These are phyloP conservation scores for Sycophaga agraensis DNA, from an alignment of 1,140 invertebrate genomes.

Conservation along the genomic window DNA sequence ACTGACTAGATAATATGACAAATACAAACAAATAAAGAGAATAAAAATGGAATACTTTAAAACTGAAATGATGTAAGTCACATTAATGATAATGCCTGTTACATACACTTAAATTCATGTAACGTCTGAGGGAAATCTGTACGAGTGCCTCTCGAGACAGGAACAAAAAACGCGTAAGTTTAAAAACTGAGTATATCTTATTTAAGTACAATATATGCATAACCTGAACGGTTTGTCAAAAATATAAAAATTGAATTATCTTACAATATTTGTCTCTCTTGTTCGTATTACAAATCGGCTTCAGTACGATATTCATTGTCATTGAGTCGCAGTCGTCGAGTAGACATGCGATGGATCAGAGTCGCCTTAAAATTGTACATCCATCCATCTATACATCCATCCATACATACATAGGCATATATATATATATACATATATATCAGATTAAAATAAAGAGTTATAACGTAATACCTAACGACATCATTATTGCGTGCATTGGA, in stretches of 20 bases:
- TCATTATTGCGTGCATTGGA: not conserved
- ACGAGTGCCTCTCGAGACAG: not conserved
- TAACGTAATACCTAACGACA: not conserved
- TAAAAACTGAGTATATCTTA: conserved; percentile 17
- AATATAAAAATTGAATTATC: conserved; percentile 28
- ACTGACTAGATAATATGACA: conserved; percentile 27
- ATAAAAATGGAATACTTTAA: not conserved
- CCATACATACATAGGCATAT: conserved; percentile 7
- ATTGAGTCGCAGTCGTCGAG: not conserved
- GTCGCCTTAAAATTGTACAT: conserved; percentile 9
- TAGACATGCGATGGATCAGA: not conserved
- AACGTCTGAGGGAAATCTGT: not conserved
- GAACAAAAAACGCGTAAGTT: conserved; percentile 16
- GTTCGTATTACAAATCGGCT: conserved; percentile 1
- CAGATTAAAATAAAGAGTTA: conserved; percentile 3
- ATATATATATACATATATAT: no score
- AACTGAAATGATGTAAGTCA: not conserved
- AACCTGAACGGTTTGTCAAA: conserved; percentile 15
- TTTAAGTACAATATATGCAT: conserved; percentile 25
- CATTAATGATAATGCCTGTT: not conserved
- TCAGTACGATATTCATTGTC: not conserved
- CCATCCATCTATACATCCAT: no score
- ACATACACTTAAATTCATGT: not conserved
- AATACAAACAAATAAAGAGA: conserved; percentile 11
- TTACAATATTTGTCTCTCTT: conserved; percentile 25